phyloP scores from a whole-genome alignment of 2,797 vertebrate genomes.

The Acropternis orthonyx region DNA sequence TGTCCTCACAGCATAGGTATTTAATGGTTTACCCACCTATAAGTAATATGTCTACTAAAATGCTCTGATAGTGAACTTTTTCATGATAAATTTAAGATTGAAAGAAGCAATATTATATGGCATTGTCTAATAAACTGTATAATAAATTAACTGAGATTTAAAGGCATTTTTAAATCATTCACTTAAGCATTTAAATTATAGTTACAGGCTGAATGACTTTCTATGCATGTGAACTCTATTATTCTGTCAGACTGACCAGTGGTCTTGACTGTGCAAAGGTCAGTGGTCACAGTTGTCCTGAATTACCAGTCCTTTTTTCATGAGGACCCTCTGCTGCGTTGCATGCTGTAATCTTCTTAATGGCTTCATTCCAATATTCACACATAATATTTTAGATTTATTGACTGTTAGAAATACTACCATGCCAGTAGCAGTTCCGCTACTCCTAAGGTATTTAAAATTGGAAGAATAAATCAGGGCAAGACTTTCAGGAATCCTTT shows the following conservation, averaged over 20 bases:
- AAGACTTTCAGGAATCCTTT: slow-evolving; percentile 77
- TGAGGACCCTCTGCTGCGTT: slow-evolving; percentile 86
- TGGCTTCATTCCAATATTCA: slow-evolving; percentile 93
- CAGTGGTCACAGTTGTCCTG: slow-evolving; percentile 98
- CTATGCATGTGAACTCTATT: slow-evolving; percentile 88
- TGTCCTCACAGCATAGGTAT: background rate
- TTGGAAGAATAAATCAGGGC: slow-evolving; percentile 87
- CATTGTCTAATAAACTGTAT: slow-evolving; percentile 60
- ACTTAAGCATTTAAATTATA: slow-evolving; percentile 72
- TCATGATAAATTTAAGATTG: slow-evolving; percentile 38
- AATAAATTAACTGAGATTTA: slow-evolving; percentile 73
- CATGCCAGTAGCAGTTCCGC: slow-evolving; percentile 91
- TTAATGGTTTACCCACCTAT: background rate
- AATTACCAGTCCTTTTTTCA: slow-evolving; percentile 89
- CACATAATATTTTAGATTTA: slow-evolving; percentile 99
- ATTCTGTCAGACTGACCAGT: slow-evolving; percentile 84
- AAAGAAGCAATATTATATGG: slow-evolving; percentile 37
- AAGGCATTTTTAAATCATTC: slow-evolving; percentile 60
- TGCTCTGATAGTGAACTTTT: background rate
- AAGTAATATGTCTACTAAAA: background rate
- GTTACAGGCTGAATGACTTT: slow-evolving; percentile 78
- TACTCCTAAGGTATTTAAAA: slow-evolving; percentile 86
- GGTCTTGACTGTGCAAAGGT: slow-evolving; percentile 85
- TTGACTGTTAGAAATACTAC: slow-evolving; percentile 95
- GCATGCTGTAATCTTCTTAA: slow-evolving; percentile 91